phyloP scores from a whole-genome alignment of 2,888 invertebrate genomes.

The Rhorus exstirpatorius region DNA sequence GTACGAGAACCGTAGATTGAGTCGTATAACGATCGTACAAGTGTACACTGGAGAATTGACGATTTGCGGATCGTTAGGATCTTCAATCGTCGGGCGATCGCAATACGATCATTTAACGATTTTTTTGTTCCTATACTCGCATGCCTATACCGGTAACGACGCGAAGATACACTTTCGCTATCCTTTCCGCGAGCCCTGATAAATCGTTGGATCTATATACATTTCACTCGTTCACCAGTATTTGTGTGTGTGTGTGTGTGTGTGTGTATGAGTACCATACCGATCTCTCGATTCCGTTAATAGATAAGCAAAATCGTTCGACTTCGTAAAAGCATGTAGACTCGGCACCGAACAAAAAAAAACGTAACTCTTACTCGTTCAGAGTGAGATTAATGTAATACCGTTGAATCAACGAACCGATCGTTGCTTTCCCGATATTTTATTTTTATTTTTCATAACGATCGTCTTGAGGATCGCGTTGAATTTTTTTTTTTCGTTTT shows the following conservation, averaged over 20 bases:
- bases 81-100: slow-evolving; percentile 20
- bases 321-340: slow-evolving; percentile 51
- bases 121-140: slow-evolving; percentile 10
- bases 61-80: slow-evolving; percentile 41
- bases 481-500: no score
- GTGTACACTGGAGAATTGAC: slow-evolving; percentile 28
- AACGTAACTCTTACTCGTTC: slow-evolving; percentile 37
- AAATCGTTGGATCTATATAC: neutral
- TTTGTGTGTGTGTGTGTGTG: no score
- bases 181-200: slow-evolving; percentile 22
- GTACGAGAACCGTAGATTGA: neutral
- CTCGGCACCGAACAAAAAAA: slow-evolving; percentile 51
- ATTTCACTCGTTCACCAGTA: slow-evolving; percentile 4
- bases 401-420: slow-evolving; percentile 53
- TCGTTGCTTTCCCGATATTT: slow-evolving; percentile 58
- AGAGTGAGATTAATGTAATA: slow-evolving; percentile 40
- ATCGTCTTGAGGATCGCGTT: neutral
- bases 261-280: slow-evolving; percentile 35
- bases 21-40: neutral
- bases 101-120: slow-evolving; percentile 25
- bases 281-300: slow-evolving; percentile 63
- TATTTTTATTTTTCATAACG: slow-evolving; percentile 26
- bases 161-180: slow-evolving; percentile 60
- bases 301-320: slow-evolving; percentile 48
- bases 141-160: slow-evolving; percentile 25